Evolutionary conservation across 2,113 vertebrate genomes (phyloP), one percentile per base, ranked within the genome.

Genomic region (Ploceus nigricollis): DNA sequence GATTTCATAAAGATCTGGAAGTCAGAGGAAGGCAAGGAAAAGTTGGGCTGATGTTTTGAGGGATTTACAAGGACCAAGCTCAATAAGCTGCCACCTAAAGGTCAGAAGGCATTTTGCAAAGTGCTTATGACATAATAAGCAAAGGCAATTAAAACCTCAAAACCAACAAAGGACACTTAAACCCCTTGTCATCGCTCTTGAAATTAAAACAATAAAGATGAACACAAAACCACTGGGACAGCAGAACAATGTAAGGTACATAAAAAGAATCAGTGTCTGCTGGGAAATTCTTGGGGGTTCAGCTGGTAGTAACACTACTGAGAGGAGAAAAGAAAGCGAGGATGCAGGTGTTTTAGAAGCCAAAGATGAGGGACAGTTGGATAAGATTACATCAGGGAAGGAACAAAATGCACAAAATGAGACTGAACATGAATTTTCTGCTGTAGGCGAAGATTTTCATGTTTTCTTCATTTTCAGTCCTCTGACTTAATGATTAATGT

Each of bases 401-500:
- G 60, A 89, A 75, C 33, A 35, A 42, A 69, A 76, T 6, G 5
- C 54, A 75, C 58, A 40, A 37, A 87, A 60, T 6, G 15, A 35
- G 15, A 31, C 47, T 35, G 33, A 64, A 44, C n/a, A n/a, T 9
- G 23, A 42, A 42, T 76, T 82, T 81, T 80, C 28, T 77, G 50
- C 63, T 63, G 28, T 66, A 45, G 53, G 40, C 8, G 5, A 64
- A 47, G 15, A 54, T 93, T 81, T 89, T 82, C 1, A 2, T 44
- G 44, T 87, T 77, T 66, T 70, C 20, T 40, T 64, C 42, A 64
- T 87, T 88, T 90, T 86, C 75, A 83, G 64, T 73, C 28, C 71
- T 48, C 54, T 79, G 44, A 56, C 23, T 76, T 40, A 48, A 54
- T 33, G 35, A 30, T 89, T 24, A 31, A 65, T 75, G 39, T 63